These are phyloP conservation scores for Cydia splendana DNA, from an alignment of 1,140 invertebrate species.

Conservation along the genomic window DNA sequence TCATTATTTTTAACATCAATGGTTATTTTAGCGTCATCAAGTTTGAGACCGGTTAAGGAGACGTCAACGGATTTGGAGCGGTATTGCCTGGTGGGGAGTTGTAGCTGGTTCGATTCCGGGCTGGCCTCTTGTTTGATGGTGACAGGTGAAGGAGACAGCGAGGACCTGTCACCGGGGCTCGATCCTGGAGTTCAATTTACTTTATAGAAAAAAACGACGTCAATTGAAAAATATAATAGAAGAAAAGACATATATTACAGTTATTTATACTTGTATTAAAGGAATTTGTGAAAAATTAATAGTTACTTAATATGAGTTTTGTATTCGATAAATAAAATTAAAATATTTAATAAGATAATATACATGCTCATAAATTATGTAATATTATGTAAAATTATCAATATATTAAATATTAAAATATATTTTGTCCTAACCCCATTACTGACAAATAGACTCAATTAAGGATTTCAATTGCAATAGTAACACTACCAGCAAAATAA, in stretches of 20 bases:
- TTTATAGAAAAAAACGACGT: conserved; percentile 43
- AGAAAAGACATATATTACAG: background rate
- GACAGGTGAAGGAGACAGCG: conserved; percentile 67
- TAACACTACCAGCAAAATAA: no score
- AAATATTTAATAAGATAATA: no score
- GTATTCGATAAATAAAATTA: no score
- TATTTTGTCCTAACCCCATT: no score
- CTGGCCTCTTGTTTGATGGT: conserved; percentile 59
- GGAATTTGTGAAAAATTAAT: no score
- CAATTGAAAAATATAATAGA: background rate
- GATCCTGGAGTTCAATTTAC: conserved; percentile 65
- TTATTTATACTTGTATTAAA: no score
- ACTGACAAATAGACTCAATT: no score
- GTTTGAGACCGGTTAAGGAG: conserved; percentile 60
- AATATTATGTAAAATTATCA: no score
- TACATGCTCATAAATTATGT: no score
- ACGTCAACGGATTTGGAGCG: conserved; percentile 74
- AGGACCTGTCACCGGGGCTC: conserved; percentile 72
- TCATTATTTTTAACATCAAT: conserved; percentile 69
- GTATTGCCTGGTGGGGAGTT: conserved; percentile 65
- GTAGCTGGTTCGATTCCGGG: conserved; percentile 62
- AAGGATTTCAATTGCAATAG: no score
- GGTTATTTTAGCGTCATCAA: conserved; percentile 69
- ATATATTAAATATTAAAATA: no score
- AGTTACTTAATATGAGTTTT: no score